Evolutionary conservation across 1,140 invertebrate species (phyloP).

Genomic region (Apis florea): DNA sequence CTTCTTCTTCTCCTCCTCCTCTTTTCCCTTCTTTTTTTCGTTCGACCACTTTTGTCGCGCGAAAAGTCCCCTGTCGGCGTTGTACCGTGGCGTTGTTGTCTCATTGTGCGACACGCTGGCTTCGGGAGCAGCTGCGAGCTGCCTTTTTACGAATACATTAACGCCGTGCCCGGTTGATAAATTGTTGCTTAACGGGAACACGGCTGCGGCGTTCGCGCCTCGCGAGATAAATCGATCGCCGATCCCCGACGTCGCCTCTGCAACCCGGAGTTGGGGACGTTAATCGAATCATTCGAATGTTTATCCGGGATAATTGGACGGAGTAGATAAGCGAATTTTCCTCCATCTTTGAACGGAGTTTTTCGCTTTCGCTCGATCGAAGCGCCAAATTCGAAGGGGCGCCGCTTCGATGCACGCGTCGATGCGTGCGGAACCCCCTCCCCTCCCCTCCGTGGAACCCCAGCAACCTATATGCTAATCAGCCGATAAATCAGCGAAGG

Average conservation of each 20-base stretch:
- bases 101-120: conserved; percentile 50
- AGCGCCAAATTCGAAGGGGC: background rate
- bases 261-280: background rate
- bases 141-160: conserved; percentile 63
- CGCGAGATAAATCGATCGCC: conserved; percentile 55
- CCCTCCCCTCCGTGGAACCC: conserved; percentile 53
- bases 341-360: too few species aligned
- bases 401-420: background rate
- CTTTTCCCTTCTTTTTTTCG: background rate
- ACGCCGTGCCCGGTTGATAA: conserved; percentile 56
- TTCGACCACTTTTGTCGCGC: background rate
- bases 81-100: background rate
- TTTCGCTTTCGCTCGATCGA: background rate
- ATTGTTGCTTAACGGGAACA: conserved; percentile 60
- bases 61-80: conserved; percentile 43
- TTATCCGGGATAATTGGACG: conserved; percentile 14
- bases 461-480: conserved; percentile 62
- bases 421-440: conserved; percentile 22
- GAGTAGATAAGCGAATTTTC: background rate
- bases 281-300: conserved; percentile 25
- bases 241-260: conserved; percentile 7
- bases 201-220: conserved; percentile 60
- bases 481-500: conserved; percentile 63
- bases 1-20: background rate
- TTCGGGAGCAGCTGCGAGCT: conserved; percentile 50